These are phyloP conservation scores for Phaonia tiefii DNA, from an alignment of 2,888 invertebrate genomes.

Conservation along the genomic window DNA sequence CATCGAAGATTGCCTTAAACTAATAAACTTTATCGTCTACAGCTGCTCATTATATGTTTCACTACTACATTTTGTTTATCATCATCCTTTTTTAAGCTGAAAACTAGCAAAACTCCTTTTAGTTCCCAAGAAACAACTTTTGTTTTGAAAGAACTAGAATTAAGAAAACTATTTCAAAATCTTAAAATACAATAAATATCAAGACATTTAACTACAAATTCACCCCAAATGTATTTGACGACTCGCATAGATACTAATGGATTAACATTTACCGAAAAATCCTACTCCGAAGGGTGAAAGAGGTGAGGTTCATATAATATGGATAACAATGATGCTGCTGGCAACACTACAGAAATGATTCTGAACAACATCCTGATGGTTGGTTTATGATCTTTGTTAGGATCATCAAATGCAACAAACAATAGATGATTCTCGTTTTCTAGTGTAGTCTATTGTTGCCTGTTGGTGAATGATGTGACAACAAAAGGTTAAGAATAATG, in stretches of 20 bases:
- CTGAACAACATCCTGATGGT: slow-evolving; percentile 31
- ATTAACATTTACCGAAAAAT: slow-evolving; percentile 9
- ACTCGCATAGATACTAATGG: not conserved
- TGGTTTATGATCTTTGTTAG: slow-evolving; percentile 4
- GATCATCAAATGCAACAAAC: slow-evolving; percentile 7
- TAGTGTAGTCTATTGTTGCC: slow-evolving; percentile 20
- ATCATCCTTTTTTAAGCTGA: not conserved
- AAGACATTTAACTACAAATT: slow-evolving; percentile 16
- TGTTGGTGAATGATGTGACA: slow-evolving; percentile 10
- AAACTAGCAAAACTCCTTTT: slow-evolving; percentile 63
- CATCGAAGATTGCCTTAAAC: too few species aligned
- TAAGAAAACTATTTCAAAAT: slow-evolving; percentile 22
- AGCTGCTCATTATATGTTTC: not conserved
- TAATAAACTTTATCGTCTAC: too few species aligned
- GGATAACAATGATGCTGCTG: not conserved
- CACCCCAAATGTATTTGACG: not conserved
- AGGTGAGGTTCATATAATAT: slow-evolving; percentile 51
- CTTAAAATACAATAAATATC: slow-evolving; percentile 4
- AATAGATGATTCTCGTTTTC: slow-evolving; percentile 55
- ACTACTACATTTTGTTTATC: too few species aligned
- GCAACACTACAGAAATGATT: not conserved
- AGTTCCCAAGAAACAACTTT: slow-evolving; percentile 67
- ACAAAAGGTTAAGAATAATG: slow-evolving; percentile 58
- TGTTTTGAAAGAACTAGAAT: not conserved
- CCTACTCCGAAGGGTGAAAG: slow-evolving; percentile 48